Evolutionary conservation across 1,140 invertebrate species (phyloP).

Genomic region (Aporrectodea caliginosa): DNA sequence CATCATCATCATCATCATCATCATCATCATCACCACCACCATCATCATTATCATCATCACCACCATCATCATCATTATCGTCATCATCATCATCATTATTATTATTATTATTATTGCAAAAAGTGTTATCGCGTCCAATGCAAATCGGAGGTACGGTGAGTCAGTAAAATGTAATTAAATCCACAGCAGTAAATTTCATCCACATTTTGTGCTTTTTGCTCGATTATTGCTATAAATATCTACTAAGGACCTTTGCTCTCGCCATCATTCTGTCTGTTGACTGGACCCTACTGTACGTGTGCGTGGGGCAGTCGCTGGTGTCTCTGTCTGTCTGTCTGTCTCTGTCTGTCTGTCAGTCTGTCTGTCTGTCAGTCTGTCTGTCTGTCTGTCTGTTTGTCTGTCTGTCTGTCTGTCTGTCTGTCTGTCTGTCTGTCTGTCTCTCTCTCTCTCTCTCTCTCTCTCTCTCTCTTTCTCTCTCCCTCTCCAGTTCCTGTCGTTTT

Average conservation of each 20-base stretch:
- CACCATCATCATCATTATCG: background rate
- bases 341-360: background rate
- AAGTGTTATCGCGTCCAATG: too few relatives aligned
- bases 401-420: conserved; percentile 1
- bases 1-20: conserved; percentile 2
- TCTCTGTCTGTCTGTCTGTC: background rate
- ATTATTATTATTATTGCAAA: too few relatives aligned
- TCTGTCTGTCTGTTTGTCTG: background rate
- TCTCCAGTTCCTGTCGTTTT: background rate
- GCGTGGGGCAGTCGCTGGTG: background rate
- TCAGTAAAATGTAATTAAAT: too few relatives aligned
- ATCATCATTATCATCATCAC: background rate
- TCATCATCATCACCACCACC: background rate
- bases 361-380: background rate
- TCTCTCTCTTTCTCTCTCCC: background rate
- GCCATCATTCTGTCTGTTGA: too few relatives aligned
- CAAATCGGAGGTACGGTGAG: too few relatives aligned
- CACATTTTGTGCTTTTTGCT: too few relatives aligned
- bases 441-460: background rate
- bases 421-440: background rate
- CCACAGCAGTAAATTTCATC: too few relatives aligned
- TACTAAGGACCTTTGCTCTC: too few relatives aligned
- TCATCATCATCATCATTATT: too few relatives aligned
- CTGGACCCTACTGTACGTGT: background rate
- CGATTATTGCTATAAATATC: too few relatives aligned